Base-by-base conservation (phyloP, 1,140 invertebrate genomes). In the Chionoecetes opilio region DNA sequence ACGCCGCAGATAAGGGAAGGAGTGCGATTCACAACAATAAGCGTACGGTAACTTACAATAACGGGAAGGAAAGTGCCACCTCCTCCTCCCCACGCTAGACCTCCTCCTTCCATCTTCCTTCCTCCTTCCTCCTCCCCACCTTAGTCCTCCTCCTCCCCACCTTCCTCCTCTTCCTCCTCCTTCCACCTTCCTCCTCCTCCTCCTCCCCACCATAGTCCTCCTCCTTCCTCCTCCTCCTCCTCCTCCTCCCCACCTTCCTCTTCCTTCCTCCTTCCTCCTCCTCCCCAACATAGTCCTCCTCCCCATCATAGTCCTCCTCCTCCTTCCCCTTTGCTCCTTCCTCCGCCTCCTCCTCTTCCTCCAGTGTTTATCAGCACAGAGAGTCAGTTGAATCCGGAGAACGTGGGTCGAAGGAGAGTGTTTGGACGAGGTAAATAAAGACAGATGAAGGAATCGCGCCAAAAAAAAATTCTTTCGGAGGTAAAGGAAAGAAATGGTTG, bases 361-460 rank as follows among this genome's bases (percentile, higher is more conserved):
- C 63, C 63, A n/a, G 21, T 11, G 63, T 75, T 75, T 75, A 75
- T 75, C 63, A 75, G 63, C 63, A 75, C 63, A n/a, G 63, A n/a
- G 63, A 75, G 63, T 75, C 63, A 75, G 63, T n/a, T 75, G 63
- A n/a, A 75, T 75, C 63, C 63, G 11, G 63, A 75, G n/a, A 9
- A 63, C 53, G 53, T 9, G 53, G 53, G 17, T 63, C 53, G 53
- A 26, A 63, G 53, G 53, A 63, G 53, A 75, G 63, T 75, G 63
- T 75, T 75, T 75, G n/a, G n/a, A 75, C 21, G 63, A 21, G 63
- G 63, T 75, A 75, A 75, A 75, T 75, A 75, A 75, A 75, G 63
- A 75, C 46, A 53, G 46, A 53, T 53, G n/a, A 75, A 75, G 63
- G 63, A 75, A 75, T 75, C 63, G 63, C 63, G 6, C 26, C 0